phyloP scores from a whole-genome alignment of 2,888 invertebrate genomes.

The Drosophila cyrtoloma region DNA sequence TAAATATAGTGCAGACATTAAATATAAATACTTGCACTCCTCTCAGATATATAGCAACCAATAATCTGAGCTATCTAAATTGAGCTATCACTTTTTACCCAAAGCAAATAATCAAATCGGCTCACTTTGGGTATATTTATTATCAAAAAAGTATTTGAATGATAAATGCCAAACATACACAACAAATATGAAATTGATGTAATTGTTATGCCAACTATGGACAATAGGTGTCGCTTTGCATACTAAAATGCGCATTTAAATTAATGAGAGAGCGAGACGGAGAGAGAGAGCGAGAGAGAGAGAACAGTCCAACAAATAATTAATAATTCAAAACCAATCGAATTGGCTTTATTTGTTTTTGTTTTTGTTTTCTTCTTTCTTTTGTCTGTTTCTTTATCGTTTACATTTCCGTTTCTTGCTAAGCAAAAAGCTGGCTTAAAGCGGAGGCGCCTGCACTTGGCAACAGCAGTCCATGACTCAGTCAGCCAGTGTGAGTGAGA shows the following conservation, averaged over 20 bases:
- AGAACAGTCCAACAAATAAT: constrained; percentile 19
- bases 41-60: background rate
- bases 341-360: constrained; percentile 19
- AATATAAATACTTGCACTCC: background rate
- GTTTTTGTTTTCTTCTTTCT: background rate
- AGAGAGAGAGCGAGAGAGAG: background rate
- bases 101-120: constrained; percentile 5
- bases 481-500: constrained; percentile 11
- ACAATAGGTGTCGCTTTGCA: constrained; percentile 49
- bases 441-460: constrained; percentile 48
- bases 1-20: background rate
- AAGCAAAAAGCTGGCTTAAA: constrained; percentile 40
- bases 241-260: constrained; percentile 16
- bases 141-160: background rate
- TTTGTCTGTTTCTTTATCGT: constrained; percentile 10
- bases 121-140: constrained; percentile 9
- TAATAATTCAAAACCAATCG: constrained; percentile 35
- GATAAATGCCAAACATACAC: background rate
- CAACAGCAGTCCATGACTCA: constrained; percentile 27
- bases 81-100: background rate
- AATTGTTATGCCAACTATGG: constrained; percentile 40
- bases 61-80: background rate
- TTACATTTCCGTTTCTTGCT: constrained; percentile 56
- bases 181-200: constrained; percentile 18
- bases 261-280: background rate